phyloP scores from a whole-genome alignment of 2,797 vertebrate genomes.

The Muscicapa comitata region DNA sequence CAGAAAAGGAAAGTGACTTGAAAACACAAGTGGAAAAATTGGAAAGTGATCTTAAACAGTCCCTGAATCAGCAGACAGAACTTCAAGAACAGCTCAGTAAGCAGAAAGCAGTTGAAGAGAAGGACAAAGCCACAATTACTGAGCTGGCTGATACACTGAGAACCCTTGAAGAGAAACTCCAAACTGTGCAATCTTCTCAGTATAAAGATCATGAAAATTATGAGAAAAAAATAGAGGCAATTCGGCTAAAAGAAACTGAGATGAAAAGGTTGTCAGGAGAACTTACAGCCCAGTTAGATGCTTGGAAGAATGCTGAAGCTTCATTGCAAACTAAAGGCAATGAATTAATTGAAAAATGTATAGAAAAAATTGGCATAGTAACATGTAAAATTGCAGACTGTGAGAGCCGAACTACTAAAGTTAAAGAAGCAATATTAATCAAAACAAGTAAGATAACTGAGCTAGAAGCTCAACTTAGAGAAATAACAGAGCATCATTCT shows the following conservation, averaged over 20 bases:
- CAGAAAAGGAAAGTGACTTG: constrained; percentile 76
- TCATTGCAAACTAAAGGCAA: constrained; percentile 76
- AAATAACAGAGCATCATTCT: constrained; percentile 76
- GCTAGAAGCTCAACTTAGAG: constrained; percentile 82
- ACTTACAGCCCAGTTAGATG: constrained; percentile 73
- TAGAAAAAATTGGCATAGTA: constrained; percentile 71
- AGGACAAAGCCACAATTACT: constrained; percentile 72
- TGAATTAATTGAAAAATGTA: constrained; percentile 79
- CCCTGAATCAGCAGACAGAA: constrained; percentile 78
- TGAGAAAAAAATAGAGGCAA: constrained; percentile 77
- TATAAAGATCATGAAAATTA: constrained; percentile 77
- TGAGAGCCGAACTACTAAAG: constrained; percentile 69
- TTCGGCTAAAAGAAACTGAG: constrained; percentile 76
- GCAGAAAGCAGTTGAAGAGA: constrained; percentile 70
- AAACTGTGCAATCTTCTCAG: constrained; percentile 71
- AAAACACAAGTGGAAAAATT: constrained; percentile 82
- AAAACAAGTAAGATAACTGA: constrained; percentile 77
- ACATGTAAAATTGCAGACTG: constrained; percentile 75
- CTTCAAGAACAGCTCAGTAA: constrained; percentile 80
- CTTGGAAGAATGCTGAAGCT: constrained; percentile 74
- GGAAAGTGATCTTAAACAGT: constrained; percentile 81
- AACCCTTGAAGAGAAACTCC: constrained; percentile 75
- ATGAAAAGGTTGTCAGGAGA: constrained; percentile 71
- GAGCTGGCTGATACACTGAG: constrained; percentile 75
- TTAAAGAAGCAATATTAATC: constrained; percentile 76